Evolutionary conservation across 2,888 invertebrate species (phyloP).

Genomic region (Eurytoma adleriae): DNA sequence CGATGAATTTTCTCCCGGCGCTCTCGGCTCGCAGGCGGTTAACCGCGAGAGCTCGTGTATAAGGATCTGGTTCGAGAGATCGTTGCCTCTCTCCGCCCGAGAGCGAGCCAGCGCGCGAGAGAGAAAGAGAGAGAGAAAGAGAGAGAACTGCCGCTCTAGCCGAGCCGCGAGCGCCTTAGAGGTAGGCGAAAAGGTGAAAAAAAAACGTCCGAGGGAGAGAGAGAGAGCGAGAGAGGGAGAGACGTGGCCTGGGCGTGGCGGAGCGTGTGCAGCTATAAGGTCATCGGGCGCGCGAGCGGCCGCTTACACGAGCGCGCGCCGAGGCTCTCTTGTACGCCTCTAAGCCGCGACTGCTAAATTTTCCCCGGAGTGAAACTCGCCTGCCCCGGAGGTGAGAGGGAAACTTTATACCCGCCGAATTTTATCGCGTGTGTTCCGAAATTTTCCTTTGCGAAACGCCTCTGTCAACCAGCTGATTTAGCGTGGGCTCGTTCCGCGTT

Average conservation of each 20-base stretch:
- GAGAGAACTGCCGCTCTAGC: slow-evolving; percentile 19
- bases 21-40: slow-evolving; percentile 32
- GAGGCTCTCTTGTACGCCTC: neutral
- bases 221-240: neutral
- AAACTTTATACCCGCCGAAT: slow-evolving; percentile 22
- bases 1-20: slow-evolving; percentile 36
- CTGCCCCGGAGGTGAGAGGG: neutral
- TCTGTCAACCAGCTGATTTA: too few relatives aligned
- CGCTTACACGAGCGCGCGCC: neutral
- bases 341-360: neutral
- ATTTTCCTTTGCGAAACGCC: neutral
- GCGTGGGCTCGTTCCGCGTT: too few relatives aligned
- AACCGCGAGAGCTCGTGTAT: slow-evolving; percentile 33
- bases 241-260: slow-evolving; percentile 45
- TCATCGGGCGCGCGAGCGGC: slow-evolving; percentile 36
- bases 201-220: neutral
- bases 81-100: neutral
- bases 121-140: too few relatives aligned
- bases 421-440: neutral
- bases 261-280: slow-evolving; percentile 40
- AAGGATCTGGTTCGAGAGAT: slow-evolving; percentile 47
- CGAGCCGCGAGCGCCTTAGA: neutral
- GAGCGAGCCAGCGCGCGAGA: neutral
- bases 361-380: slow-evolving; percentile 31
- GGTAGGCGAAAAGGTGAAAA: slow-evolving; percentile 36